Conservation (phyloP, 2,797 vertebrate species). For the Amblyraja radiata region DNA sequence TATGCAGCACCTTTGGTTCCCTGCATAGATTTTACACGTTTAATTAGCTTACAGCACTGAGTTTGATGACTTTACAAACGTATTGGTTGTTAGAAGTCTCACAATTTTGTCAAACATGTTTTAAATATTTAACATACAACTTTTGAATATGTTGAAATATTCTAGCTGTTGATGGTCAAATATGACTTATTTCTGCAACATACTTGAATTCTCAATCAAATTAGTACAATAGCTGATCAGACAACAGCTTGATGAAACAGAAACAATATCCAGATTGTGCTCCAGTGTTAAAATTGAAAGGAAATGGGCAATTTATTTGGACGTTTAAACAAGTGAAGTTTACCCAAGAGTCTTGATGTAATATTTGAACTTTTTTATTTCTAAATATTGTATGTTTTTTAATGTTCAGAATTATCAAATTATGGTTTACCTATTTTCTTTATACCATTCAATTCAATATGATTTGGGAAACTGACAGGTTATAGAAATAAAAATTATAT, state of each 20-base stretch:
- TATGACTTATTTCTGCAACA: background rate
- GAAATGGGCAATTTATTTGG: background rate
- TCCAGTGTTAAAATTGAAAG: background rate
- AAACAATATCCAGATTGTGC: background rate
- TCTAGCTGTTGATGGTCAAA: background rate
- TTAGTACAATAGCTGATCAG: background rate
- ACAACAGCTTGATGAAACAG: background rate
- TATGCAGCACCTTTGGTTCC: no score
- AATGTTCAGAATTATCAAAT: background rate
- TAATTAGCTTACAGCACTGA: no score
- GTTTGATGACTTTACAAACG: background rate
- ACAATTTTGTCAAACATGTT: background rate
- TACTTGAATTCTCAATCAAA: background rate
- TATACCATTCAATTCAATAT: background rate
- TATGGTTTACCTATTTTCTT: background rate
- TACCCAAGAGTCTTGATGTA: background rate
- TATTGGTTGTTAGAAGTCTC: background rate
- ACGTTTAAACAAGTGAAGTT: background rate
- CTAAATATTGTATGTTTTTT: background rate
- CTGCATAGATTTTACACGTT: no score
- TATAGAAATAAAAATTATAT: background rate
- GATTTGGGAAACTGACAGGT: background rate
- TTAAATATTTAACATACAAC: background rate
- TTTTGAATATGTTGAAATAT: background rate
- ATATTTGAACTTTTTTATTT: background rate